These are phyloP conservation scores for Actinostola sp. DNA, from an alignment of 92 coral and sea anemone genomes.

Conservation along the genomic window DNA sequence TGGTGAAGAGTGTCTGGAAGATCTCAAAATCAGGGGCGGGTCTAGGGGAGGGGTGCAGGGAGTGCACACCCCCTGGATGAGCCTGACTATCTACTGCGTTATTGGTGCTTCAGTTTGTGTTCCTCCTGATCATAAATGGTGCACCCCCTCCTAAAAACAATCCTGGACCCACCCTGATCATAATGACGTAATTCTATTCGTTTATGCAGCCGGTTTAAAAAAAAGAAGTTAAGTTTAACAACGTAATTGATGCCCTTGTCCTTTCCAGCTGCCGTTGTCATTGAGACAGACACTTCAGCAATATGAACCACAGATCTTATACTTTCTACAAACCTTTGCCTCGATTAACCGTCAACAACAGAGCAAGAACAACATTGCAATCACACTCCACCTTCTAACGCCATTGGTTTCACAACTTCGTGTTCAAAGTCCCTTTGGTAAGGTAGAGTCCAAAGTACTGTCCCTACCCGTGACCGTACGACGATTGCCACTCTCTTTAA, in stretches of 20 bases:
- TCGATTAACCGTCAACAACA: conserved; percentile 32
- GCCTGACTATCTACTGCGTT: too few species aligned
- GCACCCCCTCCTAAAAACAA: too few species aligned
- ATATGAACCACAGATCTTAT: conserved; percentile 57
- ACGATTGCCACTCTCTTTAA: conserved; percentile 36
- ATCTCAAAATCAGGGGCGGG: too few species aligned
- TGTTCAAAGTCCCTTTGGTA: conserved; percentile 39
- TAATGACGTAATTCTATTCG: too few species aligned
- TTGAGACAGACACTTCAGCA: conserved; percentile 15
- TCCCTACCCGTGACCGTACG: conserved; percentile 46
- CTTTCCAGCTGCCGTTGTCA: conserved; percentile 51
- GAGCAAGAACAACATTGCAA: conserved; percentile 16
- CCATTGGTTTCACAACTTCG: conserved; percentile 41
- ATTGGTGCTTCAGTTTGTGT: too few species aligned
- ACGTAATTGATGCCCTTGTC: background rate
- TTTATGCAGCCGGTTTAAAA: too few species aligned
- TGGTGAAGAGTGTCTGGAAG: too few species aligned
- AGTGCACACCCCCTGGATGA: too few species aligned
- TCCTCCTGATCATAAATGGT: too few species aligned
- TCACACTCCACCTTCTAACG: conserved; percentile 41
- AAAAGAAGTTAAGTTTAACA: background rate
- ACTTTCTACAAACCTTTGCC: conserved; percentile 52
- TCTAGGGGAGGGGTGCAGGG: too few species aligned
- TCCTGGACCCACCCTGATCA: too few species aligned
- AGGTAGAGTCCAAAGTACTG: conserved; percentile 50